Percentiles rank a stretch among this genome's conserved stretches.
These are phyloP conservation scores for Lapara coniferarum DNA, from an alignment of 2,888 invertebrate genomes.

Conservation along the genomic window DNA sequence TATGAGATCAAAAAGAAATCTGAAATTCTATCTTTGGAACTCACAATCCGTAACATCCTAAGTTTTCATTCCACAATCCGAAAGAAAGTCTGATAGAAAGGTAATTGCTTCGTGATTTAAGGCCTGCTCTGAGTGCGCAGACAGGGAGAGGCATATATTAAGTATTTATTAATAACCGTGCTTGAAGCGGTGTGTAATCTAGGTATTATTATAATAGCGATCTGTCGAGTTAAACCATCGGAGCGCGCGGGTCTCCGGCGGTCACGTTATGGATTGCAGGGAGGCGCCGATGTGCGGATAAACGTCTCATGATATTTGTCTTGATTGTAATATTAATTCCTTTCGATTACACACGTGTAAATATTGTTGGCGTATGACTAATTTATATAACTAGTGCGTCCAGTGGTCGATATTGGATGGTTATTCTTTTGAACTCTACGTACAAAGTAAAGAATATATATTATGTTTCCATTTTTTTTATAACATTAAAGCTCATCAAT, in stretches of 20 bases:
- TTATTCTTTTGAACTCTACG: too few relatives aligned
- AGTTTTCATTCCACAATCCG: constrained; percentile 69
- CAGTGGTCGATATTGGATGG: too few relatives aligned
- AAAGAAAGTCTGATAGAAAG: constrained; percentile 63
- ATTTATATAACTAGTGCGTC: not conserved
- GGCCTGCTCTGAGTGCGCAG: constrained; percentile 58
- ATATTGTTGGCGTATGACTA: not conserved
- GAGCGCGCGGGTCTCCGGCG: constrained; percentile 17
- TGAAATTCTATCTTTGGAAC: not conserved
- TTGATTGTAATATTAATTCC: constrained; percentile 36
- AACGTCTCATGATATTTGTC: constrained; percentile 40
- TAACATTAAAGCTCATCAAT: too few relatives aligned
- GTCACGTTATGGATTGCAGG: constrained; percentile 48
- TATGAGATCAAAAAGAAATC: not conserved
- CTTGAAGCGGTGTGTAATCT: constrained; percentile 63
- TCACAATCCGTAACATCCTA: constrained; percentile 41
- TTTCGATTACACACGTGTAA: constrained; percentile 25
- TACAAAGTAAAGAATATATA: too few relatives aligned
- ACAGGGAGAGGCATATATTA: constrained; percentile 55
- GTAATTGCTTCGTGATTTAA: constrained; percentile 77
- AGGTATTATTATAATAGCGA: constrained; percentile 71
- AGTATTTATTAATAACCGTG: constrained; percentile 72
- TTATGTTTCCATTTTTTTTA: too few relatives aligned
- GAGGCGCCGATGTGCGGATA: constrained; percentile 49
- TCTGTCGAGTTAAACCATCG: constrained; percentile 49